These are phyloP conservation scores for Papilio dardanus DNA, from an alignment of 1,140 invertebrate species.

Conservation along the genomic window DNA sequence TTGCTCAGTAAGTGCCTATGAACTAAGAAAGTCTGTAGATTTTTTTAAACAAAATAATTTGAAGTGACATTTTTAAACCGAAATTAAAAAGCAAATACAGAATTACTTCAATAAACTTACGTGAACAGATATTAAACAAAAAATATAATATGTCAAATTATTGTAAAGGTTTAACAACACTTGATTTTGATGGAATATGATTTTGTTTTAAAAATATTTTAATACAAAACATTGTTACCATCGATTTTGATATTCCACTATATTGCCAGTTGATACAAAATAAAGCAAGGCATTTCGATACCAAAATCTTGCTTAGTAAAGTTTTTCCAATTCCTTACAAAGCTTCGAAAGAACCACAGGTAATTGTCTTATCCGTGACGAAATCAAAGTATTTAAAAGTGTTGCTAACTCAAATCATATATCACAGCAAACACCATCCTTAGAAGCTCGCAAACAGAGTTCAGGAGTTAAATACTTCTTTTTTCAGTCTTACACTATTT, in stretches of 20 bases:
- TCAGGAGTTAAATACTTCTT: conserved; percentile 53
- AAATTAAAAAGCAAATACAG: neutral
- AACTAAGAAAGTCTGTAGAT: conserved; percentile 36
- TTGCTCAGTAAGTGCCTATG: neutral
- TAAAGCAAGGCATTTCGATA: no score
- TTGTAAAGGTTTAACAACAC: conserved; percentile 25
- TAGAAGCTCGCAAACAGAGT: conserved; percentile 51
- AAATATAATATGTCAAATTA: conserved; percentile 25
- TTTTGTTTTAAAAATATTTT: neutral
- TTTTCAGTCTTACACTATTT: conserved; percentile 76
- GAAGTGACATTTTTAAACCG: neutral
- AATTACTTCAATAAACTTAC: neutral
- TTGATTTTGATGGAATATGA: neutral
- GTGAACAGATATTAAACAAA: conserved; percentile 29
- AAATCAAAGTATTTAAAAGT: conserved; percentile 19
- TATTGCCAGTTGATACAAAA: no score
- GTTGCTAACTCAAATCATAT: conserved; percentile 47
- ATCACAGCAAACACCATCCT: conserved; percentile 66
- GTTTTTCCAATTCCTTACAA: no score
- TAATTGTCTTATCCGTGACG: no score
- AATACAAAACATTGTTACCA: no score
- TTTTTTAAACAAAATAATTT: neutral
- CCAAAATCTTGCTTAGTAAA: no score
- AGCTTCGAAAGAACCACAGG: no score
- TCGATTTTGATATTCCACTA: no score